A percentile compares a stretch with the other conserved stretches of the same genome.
Evolutionary conservation across 1,140 invertebrate genomes (phyloP).

Genomic region (Drosophila repleta): DNA sequence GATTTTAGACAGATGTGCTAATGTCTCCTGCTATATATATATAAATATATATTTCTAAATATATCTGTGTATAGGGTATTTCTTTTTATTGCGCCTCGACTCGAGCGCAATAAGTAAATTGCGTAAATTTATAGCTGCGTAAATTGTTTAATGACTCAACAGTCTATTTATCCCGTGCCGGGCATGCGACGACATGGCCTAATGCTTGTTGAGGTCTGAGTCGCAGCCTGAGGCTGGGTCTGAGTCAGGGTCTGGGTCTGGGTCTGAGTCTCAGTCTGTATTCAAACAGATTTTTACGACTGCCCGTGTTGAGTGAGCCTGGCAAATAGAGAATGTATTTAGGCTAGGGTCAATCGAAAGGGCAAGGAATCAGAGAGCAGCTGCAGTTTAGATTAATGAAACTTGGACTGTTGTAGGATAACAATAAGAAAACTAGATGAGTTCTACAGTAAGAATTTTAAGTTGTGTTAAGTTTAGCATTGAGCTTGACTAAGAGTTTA

Average conservation of each 20-base stretch:
- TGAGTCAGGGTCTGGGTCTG: neutral
- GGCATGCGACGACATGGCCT: slow-evolving; percentile 64
- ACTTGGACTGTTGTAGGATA: no score
- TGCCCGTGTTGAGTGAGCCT: slow-evolving; percentile 28
- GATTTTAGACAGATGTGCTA: slow-evolving; percentile 80
- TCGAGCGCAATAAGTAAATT: slow-evolving; percentile 76
- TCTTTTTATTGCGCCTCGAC: slow-evolving; percentile 65
- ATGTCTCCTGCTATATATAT: slow-evolving; percentile 41
- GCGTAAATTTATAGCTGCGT: slow-evolving; percentile 83
- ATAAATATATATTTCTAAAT: no score
- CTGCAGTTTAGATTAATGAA: no score
- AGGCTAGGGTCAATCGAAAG: neutral
- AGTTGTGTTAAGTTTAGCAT: no score
- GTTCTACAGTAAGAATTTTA: no score
- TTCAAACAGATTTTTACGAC: slow-evolving; percentile 25
- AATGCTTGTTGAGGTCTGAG: slow-evolving; percentile 44
- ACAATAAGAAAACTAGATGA: no score
- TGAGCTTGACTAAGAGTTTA: no score
- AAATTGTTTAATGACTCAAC: slow-evolving; percentile 83
- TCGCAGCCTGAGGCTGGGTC: neutral
- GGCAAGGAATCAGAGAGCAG: no score
- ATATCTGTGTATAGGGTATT: slow-evolving; percentile 47
- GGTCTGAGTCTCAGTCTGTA: slow-evolving; percentile 4
- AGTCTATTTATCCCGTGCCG: slow-evolving; percentile 70
- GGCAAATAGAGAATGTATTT: slow-evolving; percentile 8